phyloP scores from a whole-genome alignment of 2,797 vertebrate species.

The Danio choprae region DNA sequence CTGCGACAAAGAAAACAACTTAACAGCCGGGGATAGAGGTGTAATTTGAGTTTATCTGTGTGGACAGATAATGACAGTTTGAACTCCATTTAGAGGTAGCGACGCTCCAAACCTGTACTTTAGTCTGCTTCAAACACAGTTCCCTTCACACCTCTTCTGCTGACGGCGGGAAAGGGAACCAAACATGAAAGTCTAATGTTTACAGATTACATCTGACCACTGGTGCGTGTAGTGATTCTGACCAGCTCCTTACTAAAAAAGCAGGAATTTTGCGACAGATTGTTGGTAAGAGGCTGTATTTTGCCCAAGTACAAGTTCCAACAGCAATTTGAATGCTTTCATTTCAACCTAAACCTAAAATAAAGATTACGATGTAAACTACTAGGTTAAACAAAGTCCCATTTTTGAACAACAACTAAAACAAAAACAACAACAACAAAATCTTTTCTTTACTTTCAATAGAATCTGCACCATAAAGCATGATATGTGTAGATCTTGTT shows the following conservation, averaged over 20 bases:
- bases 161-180: constrained; percentile 30
- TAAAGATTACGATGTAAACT: constrained; percentile 20
- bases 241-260: constrained; percentile 28
- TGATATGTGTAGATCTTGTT: neutral
- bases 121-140: constrained; percentile 52
- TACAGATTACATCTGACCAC: constrained; percentile 61
- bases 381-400: constrained; percentile 14
- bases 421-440: too few species aligned
- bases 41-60: constrained; percentile 70
- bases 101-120: constrained; percentile 64
- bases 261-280: constrained; percentile 49
- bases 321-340: constrained; percentile 34
- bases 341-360: constrained; percentile 29
- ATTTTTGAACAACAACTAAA: neutral
- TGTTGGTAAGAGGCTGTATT: constrained; percentile 54
- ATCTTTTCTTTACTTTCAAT: neutral
- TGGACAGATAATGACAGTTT: constrained; percentile 66
- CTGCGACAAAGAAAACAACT: constrained; percentile 72
- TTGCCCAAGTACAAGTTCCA: constrained; percentile 33
- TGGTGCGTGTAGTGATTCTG: constrained; percentile 42
- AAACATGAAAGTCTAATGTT: constrained; percentile 64
- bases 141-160: constrained; percentile 30
- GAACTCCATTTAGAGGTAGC: constrained; percentile 63
- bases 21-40: constrained; percentile 69
- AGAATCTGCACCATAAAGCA: neutral